These are phyloP conservation scores for Xenops minutus DNA, from an alignment of 2,797 vertebrate species.

Conservation along the genomic window DNA sequence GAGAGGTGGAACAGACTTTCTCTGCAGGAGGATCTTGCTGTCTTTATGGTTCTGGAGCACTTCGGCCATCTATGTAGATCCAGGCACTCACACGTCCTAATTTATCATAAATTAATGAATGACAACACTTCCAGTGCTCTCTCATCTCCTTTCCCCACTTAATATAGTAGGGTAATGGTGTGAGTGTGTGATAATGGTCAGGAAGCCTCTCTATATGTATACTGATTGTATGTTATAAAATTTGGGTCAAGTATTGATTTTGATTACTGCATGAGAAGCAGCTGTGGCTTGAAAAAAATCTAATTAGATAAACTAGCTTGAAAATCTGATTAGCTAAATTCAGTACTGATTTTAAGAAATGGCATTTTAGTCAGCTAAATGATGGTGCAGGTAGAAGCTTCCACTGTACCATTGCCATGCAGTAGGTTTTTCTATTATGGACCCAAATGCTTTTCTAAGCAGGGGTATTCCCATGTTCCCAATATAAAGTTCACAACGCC, in stretches of 20 bases:
- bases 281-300: background rate
- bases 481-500: background rate
- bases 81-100: background rate
- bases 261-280: background rate
- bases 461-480: background rate
- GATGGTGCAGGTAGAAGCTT: background rate
- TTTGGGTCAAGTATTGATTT: background rate
- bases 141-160: background rate
- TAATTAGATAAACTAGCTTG: background rate
- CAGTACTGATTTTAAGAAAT: background rate
- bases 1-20: background rate
- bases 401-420: background rate
- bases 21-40: background rate
- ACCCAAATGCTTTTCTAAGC: background rate
- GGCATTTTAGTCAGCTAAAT: background rate
- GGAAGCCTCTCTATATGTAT: background rate
- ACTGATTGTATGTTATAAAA: background rate
- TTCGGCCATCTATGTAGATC: background rate
- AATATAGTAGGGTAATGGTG: background rate
- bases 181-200: background rate
- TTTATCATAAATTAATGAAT: background rate
- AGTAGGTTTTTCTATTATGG: background rate
- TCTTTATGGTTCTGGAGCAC: accelerated
- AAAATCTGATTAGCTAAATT: background rate
- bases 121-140: background rate